Base-by-base conservation (phyloP, 2,888 invertebrate genomes). In the Coenonympha glycerion region DNA sequence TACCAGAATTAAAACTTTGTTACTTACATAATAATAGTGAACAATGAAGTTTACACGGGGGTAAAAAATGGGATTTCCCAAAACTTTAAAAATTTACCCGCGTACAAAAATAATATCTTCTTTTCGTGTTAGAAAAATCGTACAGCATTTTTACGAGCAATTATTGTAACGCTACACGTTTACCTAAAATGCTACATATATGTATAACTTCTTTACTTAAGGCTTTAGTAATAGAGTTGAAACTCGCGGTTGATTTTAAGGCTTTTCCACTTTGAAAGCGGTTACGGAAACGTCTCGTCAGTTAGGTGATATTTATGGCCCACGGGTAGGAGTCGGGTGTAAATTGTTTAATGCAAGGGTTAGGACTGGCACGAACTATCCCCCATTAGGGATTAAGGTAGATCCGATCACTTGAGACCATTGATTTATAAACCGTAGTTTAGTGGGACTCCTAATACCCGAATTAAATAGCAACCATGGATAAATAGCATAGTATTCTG, bases 251-350 rank as follows among this genome's bases (percentile, higher is more conserved):
- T 34, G 51, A 49, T 47, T 31, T 53, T 44, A 52, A 57, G 54
- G 59, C 61, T 63, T 61, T 62, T 58, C 69, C 65, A 45, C 71
- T 79, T 73, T 72, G 71, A 73, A 81, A 76, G 74, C 37, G 69
- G 67, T 63, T 59, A 66, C 79, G 85, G 86, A 86, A 82, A 76
- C 73, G 72, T 72, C 75, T 77, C 73, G 84, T 78, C 78, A 75
- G 82, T 77, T 78, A 75, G 70, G 71, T 75, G 71, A 72, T 75
- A 77, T 77, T 76, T 77, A 77, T 76, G 69, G 69, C 73, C 71
- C 58, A 61, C 61, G 62, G 67, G 69, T 67, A 66, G 60, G 64
- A 71, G 70, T 69, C 67, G 71, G 74, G 74, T 74, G 73, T 74
- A 71, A 76, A 76, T 75, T 76, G 73, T 73, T 72, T 73, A 73